Evolutionary conservation across 2,888 invertebrate genomes (phyloP), one percentile per base, ranked within the genome.

Genomic region (Caprella mutica): DNA sequence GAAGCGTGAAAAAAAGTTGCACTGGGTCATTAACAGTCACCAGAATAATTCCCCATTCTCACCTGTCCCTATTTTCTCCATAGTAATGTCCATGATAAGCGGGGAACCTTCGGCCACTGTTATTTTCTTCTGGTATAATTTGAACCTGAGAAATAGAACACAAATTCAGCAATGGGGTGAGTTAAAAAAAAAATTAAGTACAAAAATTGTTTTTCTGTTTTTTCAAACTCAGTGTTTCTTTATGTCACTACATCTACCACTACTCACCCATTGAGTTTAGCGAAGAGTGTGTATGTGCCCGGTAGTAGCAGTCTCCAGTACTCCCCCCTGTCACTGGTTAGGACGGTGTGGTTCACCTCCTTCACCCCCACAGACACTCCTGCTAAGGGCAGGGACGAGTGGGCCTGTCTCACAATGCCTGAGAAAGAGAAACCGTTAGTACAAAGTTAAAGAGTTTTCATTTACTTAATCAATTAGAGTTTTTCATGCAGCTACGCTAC

Each of bases 271-370:
- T 79, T 78, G 51, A 86, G 86, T 35, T 74, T 68, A 1, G 83
- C 87, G 63, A 79, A 81, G 65, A 94, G 76, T 27, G 78, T 78
- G 72, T 96, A 97, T 4, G 77, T 77, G 60, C 94, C 96, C 0
- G 96, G 94, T 19, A 88, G 74, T 27, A 98, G 76, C 50, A 98
- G 76, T 59, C 98, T 78, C 96, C 97, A 98, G 74, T 84, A 98
- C 72, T 94, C 91, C 5, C 98, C 98, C 21, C 80, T 76, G 40
- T 77, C 76, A 0, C 88, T 86, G 0, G 88, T 84, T 1, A 80
- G 80, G 12, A 97, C 78, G 54, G 83, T 80, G 71, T 96, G 92
- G 50, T 82, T 76, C 58, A 92, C 82, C 0, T 86, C 86, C 40
- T 79, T 77, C 2, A 97, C 83, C 26, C 77, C 73, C 44, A 98